phyloP scores from a whole-genome alignment of 1,140 invertebrate genomes.

The Holotrichia oblita region DNA sequence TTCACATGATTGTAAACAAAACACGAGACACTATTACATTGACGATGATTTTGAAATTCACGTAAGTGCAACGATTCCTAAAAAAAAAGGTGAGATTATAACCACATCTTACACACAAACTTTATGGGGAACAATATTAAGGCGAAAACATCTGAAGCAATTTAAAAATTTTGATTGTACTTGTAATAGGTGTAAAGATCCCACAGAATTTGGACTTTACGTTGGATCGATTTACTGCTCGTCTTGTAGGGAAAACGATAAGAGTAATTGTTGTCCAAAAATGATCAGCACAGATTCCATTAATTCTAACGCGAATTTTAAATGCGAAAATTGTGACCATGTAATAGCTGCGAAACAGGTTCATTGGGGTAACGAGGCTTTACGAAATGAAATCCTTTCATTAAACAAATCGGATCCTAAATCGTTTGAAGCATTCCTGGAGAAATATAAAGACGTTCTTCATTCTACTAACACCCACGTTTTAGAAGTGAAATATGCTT shows the following conservation, averaged over 20 bases:
- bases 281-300: slow-evolving; percentile 69
- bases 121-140: slow-evolving; percentile 75
- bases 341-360: slow-evolving; percentile 67
- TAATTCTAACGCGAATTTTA: slow-evolving; percentile 68
- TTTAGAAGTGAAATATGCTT: slow-evolving; percentile 72
- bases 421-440: slow-evolving; percentile 70
- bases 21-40: slow-evolving; percentile 73
- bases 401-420: slow-evolving; percentile 65
- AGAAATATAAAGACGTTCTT: slow-evolving; percentile 66
- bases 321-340: slow-evolving; percentile 70
- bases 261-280: slow-evolving; percentile 69
- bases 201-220: slow-evolving; percentile 65
- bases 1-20: slow-evolving; percentile 80
- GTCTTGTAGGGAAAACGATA: slow-evolving; percentile 61
- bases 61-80: slow-evolving; percentile 70
- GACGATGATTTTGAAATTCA: slow-evolving; percentile 68
- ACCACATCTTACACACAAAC: slow-evolving; percentile 77
- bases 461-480: slow-evolving; percentile 73
- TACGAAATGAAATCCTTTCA: slow-evolving; percentile 69
- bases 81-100: slow-evolving; percentile 73
- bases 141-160: slow-evolving; percentile 71
- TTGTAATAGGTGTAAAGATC: slow-evolving; percentile 76
- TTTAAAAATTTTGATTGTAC: slow-evolving; percentile 81
- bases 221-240: slow-evolving; percentile 64
- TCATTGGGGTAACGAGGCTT: slow-evolving; percentile 66